Evolutionary conservation across 1,140 invertebrate genomes (phyloP).

Genomic region (Polypedilum pembai): DNA sequence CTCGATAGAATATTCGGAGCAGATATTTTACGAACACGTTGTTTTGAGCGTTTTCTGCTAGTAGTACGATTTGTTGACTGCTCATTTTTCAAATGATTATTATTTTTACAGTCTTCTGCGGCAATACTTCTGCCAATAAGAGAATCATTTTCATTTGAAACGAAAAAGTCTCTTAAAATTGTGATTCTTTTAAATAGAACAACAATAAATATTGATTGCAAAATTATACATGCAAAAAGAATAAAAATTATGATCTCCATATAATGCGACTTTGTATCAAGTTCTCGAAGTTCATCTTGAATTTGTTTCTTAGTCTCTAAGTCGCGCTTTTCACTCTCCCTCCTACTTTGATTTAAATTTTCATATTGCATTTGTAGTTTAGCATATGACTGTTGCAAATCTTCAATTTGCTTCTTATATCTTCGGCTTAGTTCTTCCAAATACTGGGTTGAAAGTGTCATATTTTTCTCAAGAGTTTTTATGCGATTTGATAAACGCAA

Average conservation of each 20-base stretch:
- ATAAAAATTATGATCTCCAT: neutral
- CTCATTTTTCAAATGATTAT: no score
- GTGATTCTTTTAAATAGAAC: neutral
- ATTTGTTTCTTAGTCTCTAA: neutral
- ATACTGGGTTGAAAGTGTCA: conserved; percentile 92
- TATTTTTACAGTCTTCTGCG: no score
- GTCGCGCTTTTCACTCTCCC: conserved; percentile 51
- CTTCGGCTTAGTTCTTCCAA: conserved; percentile 87
- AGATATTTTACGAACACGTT: conserved; percentile 3
- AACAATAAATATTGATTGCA: neutral
- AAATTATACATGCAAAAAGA: neutral
- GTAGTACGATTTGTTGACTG: neutral
- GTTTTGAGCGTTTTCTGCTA: neutral
- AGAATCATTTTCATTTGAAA: neutral
- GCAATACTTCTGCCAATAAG: neutral
- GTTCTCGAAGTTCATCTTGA: neutral
- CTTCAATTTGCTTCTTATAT: conserved; percentile 94
- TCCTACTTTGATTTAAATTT: conserved; percentile 61
- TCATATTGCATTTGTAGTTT: conserved; percentile 67
- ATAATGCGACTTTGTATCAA: neutral
- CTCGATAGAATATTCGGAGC: neutral
- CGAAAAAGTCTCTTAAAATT: neutral
- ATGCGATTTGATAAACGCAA: conserved; percentile 90
- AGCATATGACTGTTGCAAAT: conserved; percentile 80
- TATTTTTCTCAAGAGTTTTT: conserved; percentile 91